These are phyloP conservation scores for Datnioides undecimradiatus DNA, from an alignment of 2,113 vertebrate genomes.

Conservation along the genomic window DNA sequence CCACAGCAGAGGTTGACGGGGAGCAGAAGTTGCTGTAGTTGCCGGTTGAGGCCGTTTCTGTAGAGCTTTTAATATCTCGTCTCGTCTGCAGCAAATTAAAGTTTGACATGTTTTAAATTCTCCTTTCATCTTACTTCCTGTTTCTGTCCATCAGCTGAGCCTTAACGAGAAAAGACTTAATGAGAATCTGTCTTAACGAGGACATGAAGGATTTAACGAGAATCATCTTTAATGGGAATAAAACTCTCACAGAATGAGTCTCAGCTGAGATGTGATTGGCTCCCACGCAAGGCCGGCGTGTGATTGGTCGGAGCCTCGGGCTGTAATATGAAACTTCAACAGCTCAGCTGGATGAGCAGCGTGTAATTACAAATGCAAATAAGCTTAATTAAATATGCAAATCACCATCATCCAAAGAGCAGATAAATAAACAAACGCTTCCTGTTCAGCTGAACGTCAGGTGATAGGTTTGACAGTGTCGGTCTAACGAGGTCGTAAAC, in stretches of 20 bases:
- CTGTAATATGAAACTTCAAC: neutral
- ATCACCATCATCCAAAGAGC: neutral
- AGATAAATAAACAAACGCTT: neutral
- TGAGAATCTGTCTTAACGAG: conserved; percentile 28
- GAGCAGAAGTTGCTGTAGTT: no score
- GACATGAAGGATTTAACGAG: neutral
- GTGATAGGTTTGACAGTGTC: neutral
- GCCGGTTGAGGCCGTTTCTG: neutral
- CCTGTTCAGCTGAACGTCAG: neutral
- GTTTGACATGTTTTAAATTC: conserved; percentile 18
- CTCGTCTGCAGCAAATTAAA: conserved; percentile 19
- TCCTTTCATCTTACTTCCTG: neutral
- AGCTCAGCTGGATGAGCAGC: neutral
- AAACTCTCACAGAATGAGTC: neutral
- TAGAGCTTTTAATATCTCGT: neutral
- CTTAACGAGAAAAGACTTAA: conserved; percentile 19
- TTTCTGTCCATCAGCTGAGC: neutral
- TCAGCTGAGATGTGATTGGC: conserved; percentile 16
- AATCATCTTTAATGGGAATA: neutral
- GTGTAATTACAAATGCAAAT: neutral
- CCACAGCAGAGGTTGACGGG: neutral
- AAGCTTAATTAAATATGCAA: neutral
- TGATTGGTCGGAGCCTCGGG: conserved; percentile 15
- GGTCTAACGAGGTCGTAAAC: neutral
- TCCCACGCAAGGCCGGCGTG: neutral